A percentile compares a stretch with the other conserved stretches of the same genome.
Evolutionary conservation across 2,888 invertebrate genomes (phyloP).

Genomic region (Eurytoma adleriae): DNA sequence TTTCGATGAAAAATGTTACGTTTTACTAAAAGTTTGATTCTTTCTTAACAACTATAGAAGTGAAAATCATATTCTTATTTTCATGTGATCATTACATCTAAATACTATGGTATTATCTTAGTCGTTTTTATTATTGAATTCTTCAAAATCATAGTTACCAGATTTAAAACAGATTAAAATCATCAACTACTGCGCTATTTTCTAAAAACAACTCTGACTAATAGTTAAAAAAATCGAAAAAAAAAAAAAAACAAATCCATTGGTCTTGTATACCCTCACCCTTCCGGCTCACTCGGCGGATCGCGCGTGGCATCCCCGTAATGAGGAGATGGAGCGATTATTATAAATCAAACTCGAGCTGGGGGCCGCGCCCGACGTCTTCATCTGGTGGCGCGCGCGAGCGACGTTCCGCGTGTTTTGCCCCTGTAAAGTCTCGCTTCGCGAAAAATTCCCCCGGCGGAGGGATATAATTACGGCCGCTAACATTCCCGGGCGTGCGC

Average conservation of each 20-base stretch:
- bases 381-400: constrained; percentile 38
- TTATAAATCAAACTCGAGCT: constrained; percentile 70
- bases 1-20: too few relatives aligned
- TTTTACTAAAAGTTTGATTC: too few relatives aligned
- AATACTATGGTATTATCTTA: too few relatives aligned
- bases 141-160: too few relatives aligned
- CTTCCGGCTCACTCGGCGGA: background rate
- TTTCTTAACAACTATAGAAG: too few relatives aligned
- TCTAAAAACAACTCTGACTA: background rate
- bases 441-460: constrained; percentile 56
- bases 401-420: constrained; percentile 71
- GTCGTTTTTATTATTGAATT: too few relatives aligned
- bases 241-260: background rate
- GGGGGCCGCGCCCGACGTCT: constrained; percentile 55
- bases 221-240: background rate
- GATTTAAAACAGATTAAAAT: too few relatives aligned
- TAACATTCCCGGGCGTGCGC: constrained; percentile 39
- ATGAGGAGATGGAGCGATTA: constrained; percentile 67
- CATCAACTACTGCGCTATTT: background rate
- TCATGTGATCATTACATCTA: too few relatives aligned
- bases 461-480: constrained; percentile 36
- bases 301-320: constrained; percentile 23
- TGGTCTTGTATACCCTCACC: background rate
- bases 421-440: constrained; percentile 62
- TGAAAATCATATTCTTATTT: too few relatives aligned